phyloP scores from a whole-genome alignment of 2,888 invertebrate species.

The Pyrochroa serraticornis region DNA sequence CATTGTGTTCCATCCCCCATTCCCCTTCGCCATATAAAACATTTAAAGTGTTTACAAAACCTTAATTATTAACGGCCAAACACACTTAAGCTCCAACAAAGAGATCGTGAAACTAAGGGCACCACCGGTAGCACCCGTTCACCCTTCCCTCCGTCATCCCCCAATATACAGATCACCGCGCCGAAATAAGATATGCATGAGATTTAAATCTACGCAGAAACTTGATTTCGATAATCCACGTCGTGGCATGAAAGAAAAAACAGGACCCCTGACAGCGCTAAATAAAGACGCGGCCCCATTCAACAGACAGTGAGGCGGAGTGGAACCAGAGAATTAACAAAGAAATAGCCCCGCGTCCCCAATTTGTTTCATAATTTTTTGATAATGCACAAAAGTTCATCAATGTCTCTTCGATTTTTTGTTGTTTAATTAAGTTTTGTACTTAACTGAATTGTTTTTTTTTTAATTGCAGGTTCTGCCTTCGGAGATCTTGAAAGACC shows the following conservation, averaged over 20 bases:
- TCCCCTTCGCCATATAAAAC: constrained; percentile 55
- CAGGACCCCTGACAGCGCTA: constrained; percentile 3
- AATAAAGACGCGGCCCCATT: neutral
- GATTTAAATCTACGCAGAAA: constrained; percentile 38
- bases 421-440: neutral
- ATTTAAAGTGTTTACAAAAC: constrained; percentile 53
- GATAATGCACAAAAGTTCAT: no score
- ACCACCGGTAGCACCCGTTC: constrained; percentile 5
- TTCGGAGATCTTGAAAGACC: constrained; percentile 53
- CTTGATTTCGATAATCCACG: constrained; percentile 26
- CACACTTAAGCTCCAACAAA: constrained; percentile 48
- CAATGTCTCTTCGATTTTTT: no score
- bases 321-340: no score
- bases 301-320: no score
- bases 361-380: neutral
- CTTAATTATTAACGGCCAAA: constrained; percentile 56
- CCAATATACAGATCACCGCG: constrained; percentile 8
- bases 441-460: constrained; percentile 5
- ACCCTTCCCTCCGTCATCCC: neutral
- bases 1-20: constrained; percentile 25
- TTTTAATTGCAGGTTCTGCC: constrained; percentile 44
- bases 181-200: constrained; percentile 46
- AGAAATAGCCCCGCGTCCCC: neutral
- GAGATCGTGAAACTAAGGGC: constrained; percentile 21
- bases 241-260: constrained; percentile 4